These are phyloP conservation scores for Moxostoma hubbsi DNA, from an alignment of 2,797 vertebrate species.

Conservation along the genomic window DNA sequence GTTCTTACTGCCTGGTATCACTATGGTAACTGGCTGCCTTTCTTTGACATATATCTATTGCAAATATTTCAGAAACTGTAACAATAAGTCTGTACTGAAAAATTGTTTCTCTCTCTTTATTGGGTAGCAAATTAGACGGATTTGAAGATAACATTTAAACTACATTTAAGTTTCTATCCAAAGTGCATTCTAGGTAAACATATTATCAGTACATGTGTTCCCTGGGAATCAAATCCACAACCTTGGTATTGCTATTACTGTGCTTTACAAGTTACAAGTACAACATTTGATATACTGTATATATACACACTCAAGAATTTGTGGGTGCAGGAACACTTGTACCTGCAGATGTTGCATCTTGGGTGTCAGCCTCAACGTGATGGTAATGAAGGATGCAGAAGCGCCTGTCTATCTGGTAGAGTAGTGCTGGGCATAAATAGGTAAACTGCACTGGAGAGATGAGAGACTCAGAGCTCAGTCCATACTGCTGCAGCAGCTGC, in stretches of 20 bases:
- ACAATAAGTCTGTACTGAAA: not conserved
- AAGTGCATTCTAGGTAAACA: no score
- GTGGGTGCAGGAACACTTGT: slow-evolving; percentile 1
- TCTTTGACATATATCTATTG: not conserved
- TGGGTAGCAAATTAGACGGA: not conserved
- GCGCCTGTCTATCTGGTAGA: slow-evolving; percentile 96
- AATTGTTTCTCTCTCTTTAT: not conserved
- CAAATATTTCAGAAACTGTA: no score
- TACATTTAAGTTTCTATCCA: no score
- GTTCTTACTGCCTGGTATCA: no score
- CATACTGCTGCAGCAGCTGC: slow-evolving; percentile 88
- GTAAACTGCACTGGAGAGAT: slow-evolving; percentile 91
- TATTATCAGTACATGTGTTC: no score
- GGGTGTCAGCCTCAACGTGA: slow-evolving; percentile 74
- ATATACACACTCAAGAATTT: not conserved
- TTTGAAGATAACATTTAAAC: no score
- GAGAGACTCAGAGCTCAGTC: slow-evolving; percentile 81
- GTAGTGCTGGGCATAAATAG: slow-evolving; percentile 92
- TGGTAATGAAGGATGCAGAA: slow-evolving; percentile 92
- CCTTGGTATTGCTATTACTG: no score
- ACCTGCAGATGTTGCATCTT: slow-evolving; percentile 73
- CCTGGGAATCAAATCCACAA: no score
- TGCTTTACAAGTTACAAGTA: no score
- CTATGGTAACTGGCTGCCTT: not conserved
- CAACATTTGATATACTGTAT: no score